These are phyloP conservation scores for Podarcis siculus DNA, from an alignment of 2,797 vertebrate species.

Conservation along the genomic window DNA sequence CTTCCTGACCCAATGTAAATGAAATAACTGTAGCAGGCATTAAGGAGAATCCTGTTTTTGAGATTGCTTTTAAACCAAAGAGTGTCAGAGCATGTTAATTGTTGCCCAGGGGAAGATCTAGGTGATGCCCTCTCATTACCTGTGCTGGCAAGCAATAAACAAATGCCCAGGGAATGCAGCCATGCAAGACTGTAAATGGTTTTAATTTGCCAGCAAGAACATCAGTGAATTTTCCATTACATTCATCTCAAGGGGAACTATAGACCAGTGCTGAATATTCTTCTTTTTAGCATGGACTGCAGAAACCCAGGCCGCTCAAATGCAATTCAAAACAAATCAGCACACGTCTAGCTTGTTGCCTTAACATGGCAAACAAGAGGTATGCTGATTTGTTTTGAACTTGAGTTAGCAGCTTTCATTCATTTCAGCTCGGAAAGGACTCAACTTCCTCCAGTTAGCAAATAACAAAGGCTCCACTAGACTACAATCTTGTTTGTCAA, in stretches of 20 bases:
- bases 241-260: neutral
- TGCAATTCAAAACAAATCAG: neutral
- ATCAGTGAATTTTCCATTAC: neutral
- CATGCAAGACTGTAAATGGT: slow-evolving; percentile 17
- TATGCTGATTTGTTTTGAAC: too few species aligned
- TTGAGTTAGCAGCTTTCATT: too few species aligned
- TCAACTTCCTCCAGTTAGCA: too few species aligned
- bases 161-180: slow-evolving; percentile 29
- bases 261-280: neutral
- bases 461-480: too few species aligned
- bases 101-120: neutral
- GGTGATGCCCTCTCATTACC: neutral
- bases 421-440: too few species aligned
- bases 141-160: slow-evolving; percentile 22
- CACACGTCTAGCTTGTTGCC: neutral
- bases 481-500: too few species aligned
- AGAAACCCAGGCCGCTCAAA: neutral
- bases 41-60: neutral
- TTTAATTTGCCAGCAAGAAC: slow-evolving; percentile 27
- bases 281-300: neutral
- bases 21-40: neutral
- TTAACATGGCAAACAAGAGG: too few species aligned
- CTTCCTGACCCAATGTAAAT: neutral
- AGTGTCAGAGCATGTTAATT: neutral
- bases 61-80: neutral